A percentile compares a stretch with the other conserved stretches of the same genome.
Evolutionary conservation across 2,113 vertebrate genomes (phyloP).

Genomic region (Scartelaos histophorus): DNA sequence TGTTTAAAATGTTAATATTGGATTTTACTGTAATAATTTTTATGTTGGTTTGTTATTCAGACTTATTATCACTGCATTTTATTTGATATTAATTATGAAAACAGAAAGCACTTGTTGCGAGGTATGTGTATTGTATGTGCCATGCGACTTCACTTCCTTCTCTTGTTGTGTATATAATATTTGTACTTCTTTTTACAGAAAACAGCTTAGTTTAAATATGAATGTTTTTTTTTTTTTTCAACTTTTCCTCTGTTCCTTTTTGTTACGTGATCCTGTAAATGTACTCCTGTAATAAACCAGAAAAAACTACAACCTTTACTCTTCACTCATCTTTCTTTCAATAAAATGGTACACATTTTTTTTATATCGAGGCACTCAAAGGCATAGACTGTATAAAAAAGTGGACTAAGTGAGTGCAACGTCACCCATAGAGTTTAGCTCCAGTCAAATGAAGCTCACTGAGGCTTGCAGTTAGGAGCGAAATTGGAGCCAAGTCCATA

Average conservation of each 20-base stretch:
- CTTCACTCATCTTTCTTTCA: not conserved
- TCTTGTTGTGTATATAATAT: constrained; percentile 87
- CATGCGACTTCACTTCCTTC: constrained; percentile 77
- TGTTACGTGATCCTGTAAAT: constrained; percentile 84
- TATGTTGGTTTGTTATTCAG: constrained; percentile 67
- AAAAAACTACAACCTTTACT: constrained; percentile 44
- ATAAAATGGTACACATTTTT: too few relatives aligned
- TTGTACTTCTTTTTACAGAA: constrained; percentile 80
- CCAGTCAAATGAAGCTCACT: too few relatives aligned
- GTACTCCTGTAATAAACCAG: constrained; percentile 86
- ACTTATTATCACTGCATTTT: constrained; percentile 87
- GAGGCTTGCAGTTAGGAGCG: too few relatives aligned
- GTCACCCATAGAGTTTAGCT: too few relatives aligned
- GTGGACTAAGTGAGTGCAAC: too few relatives aligned
- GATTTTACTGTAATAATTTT: constrained; percentile 82
- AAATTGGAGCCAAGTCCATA: too few relatives aligned
- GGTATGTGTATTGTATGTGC: constrained; percentile 85
- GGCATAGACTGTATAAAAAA: too few relatives aligned
- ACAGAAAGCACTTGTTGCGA: constrained; percentile 86
- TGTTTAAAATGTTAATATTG: constrained; percentile 92
- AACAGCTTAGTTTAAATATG: constrained; percentile 80
- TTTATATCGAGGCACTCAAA: too few relatives aligned
- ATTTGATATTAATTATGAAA: constrained; percentile 90
- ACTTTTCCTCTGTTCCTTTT: constrained; percentile 72
- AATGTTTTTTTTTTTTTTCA: constrained; percentile 87